Evolutionary conservation across 2,888 invertebrate species (phyloP).

Genomic region (Subacronicta megacephala): DNA sequence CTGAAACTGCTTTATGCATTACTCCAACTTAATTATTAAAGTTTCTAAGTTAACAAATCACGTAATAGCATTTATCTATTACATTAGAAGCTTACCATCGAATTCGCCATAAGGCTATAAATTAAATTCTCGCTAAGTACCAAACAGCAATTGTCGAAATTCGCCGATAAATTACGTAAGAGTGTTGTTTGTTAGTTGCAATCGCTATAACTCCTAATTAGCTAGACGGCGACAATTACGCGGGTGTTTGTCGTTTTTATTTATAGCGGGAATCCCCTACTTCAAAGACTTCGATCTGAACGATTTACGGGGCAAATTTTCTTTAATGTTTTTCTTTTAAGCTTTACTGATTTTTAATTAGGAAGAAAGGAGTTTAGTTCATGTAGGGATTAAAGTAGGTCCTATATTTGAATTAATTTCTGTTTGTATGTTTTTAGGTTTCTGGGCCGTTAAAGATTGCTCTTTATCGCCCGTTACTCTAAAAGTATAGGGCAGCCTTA

Average conservation of each 20-base stretch:
- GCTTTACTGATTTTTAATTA: slow-evolving; percentile 5
- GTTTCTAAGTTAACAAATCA: slow-evolving; percentile 26
- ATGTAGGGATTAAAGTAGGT: too few relatives aligned
- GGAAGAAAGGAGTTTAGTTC: not conserved
- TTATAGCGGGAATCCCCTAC: slow-evolving; percentile 43
- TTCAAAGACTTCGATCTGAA: slow-evolving; percentile 54
- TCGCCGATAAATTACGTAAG: slow-evolving; percentile 75
- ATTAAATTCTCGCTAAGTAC: slow-evolving; percentile 58
- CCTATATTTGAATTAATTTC: too few relatives aligned
- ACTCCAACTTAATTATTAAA: slow-evolving; percentile 25
- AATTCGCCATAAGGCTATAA: slow-evolving; percentile 43
- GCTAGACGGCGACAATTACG: slow-evolving; percentile 71
- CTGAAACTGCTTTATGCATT: slow-evolving; percentile 6
- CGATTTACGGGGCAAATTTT: slow-evolving; percentile 60
- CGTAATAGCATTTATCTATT: slow-evolving; percentile 27
- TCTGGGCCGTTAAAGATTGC: too few relatives aligned
- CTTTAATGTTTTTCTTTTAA: slow-evolving; percentile 12
- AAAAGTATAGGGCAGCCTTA: too few relatives aligned
- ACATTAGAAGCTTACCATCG: slow-evolving; percentile 44
- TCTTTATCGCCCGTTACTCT: too few relatives aligned
- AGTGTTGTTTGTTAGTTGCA: slow-evolving; percentile 74
- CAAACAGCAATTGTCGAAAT: slow-evolving; percentile 72
- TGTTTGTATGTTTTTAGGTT: too few relatives aligned
- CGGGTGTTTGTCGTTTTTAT: slow-evolving; percentile 64
- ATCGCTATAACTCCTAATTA: slow-evolving; percentile 78